phyloP scores from a whole-genome alignment of 2,797 vertebrate species.

The Toxotes lorentzi region DNA sequence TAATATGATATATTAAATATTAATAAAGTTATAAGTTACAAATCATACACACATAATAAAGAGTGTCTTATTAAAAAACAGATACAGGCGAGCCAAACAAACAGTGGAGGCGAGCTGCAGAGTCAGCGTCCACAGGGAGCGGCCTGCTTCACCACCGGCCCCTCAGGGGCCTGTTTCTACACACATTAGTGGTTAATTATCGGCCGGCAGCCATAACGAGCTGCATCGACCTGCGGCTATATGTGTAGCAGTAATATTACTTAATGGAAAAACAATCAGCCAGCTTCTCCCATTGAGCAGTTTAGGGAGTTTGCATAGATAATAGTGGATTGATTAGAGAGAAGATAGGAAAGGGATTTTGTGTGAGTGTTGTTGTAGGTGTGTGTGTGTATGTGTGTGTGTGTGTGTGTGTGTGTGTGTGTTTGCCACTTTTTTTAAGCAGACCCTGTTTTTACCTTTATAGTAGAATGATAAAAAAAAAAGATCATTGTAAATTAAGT shows the following conservation, averaged over 20 bases:
- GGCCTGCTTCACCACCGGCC: constrained; percentile 47
- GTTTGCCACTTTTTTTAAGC: background rate
- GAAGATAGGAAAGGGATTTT: constrained; percentile 46
- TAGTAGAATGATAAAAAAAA: background rate
- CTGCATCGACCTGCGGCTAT: constrained; percentile 83
- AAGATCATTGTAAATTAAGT: background rate
- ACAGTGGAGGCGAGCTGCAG: constrained; percentile 50
- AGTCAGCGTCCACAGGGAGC: constrained; percentile 65
- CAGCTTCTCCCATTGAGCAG: constrained; percentile 58
- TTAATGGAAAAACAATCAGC: constrained; percentile 84
- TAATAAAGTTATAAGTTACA: background rate
- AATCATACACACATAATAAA: background rate
- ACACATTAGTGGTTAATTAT: constrained; percentile 83
- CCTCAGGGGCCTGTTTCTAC: constrained; percentile 64
- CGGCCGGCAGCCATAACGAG: constrained; percentile 78
- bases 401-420: no score
- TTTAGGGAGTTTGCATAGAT: constrained; percentile 72
- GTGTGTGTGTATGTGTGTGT: constrained; percentile 9
- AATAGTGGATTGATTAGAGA: constrained; percentile 71
- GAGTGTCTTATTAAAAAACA: no score
- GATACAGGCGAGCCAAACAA: constrained; percentile 61
- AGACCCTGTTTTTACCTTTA: background rate
- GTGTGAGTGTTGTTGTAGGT: constrained; percentile 33
- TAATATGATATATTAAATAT: background rate
- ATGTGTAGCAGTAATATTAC: constrained; percentile 75